Evolutionary conservation across 2,888 invertebrate species (phyloP), one percentile per base, ranked within the genome.

Genomic region (Galerucella pusilla): DNA sequence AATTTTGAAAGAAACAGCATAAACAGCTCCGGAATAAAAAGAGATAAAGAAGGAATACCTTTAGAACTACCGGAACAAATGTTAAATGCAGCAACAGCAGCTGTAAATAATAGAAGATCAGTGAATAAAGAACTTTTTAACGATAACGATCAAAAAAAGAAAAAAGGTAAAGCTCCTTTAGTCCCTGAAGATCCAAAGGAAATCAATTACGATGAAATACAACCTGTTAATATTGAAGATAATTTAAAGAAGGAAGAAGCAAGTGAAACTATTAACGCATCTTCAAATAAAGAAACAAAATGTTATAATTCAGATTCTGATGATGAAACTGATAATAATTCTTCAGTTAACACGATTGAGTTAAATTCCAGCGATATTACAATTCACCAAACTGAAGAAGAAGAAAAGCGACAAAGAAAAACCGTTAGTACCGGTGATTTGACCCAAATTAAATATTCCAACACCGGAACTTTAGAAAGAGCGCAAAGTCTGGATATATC

Each of bases 401-500:
- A 90, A 80, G 92, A 90, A 79, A 57, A 57, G 20, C 91, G 92
- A 68, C 92, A 92, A 83, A 90, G 94, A 20, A 94, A 93, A 88
- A 94, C 95, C 2, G 93, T 94, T 0, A 95, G 94, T 54, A 89
- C 95, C 1, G 95, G 94, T 0, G 95, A 95, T 86, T 87, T 95
- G 68, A 94, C 94, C 0, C 92, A 92, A 84, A 92, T 94, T 77
- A 89, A 90, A 71, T 83, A 88, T 35, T 66, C 73, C 0, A 89
- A 85, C 71, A 84, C 83, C 3, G 91, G 92, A 3, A 92, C 92
- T 11, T 86, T 93, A 71, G 95, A 95, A 87, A 89, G 95, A 78
- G 94, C 95, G 0, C 94, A 95, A 84, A 95, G 95, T 82, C 88
- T 95, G 61, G 95, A 95, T 79, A 93, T 94, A 86, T 92, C 93